Conservation (phyloP, 2,113 vertebrate species). For the Nyctereutes procyonoides region DNA sequence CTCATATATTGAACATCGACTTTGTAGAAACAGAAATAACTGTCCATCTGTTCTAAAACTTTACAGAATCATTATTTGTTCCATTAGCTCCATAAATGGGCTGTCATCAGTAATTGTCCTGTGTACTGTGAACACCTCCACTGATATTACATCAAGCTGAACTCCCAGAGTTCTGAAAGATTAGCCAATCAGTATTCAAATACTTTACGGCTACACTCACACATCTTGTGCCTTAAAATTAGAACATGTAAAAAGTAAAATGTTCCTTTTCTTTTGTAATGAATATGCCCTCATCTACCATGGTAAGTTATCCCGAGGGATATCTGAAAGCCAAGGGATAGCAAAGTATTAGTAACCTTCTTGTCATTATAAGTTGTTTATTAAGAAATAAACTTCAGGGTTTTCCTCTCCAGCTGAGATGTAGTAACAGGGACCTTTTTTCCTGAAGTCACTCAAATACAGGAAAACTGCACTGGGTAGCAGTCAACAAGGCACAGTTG, state of each 20-base stretch:
- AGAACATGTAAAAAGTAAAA: not conserved
- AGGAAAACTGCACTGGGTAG: not conserved
- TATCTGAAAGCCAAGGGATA: not conserved
- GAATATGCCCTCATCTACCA: not conserved
- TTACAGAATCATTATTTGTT: constrained; percentile 65
- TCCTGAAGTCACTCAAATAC: not conserved
- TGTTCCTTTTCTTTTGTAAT: constrained; percentile 17
- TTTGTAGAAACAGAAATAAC: constrained; percentile 67
- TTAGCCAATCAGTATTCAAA: constrained; percentile 21
- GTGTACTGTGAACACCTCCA: not conserved
- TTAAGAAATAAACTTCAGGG: not conserved
- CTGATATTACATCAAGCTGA: constrained; percentile 47
- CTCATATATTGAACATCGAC: constrained; percentile 23
- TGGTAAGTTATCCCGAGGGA: not conserved
- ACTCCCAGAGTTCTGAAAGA: constrained; percentile 50
- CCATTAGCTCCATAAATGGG: constrained; percentile 34
- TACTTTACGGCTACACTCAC: not conserved
- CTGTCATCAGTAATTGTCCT: constrained; percentile 48
- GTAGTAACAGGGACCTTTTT: not conserved
- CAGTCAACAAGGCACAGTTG: not conserved
- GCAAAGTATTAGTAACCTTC: not conserved
- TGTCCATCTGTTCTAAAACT: constrained; percentile 35
- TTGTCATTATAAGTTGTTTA: not conserved
- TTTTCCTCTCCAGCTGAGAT: not conserved
- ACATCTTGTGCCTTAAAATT: not conserved